Evolutionary conservation across 2,797 vertebrate species (phyloP).

Genomic region (Cyclura pinguis): DNA sequence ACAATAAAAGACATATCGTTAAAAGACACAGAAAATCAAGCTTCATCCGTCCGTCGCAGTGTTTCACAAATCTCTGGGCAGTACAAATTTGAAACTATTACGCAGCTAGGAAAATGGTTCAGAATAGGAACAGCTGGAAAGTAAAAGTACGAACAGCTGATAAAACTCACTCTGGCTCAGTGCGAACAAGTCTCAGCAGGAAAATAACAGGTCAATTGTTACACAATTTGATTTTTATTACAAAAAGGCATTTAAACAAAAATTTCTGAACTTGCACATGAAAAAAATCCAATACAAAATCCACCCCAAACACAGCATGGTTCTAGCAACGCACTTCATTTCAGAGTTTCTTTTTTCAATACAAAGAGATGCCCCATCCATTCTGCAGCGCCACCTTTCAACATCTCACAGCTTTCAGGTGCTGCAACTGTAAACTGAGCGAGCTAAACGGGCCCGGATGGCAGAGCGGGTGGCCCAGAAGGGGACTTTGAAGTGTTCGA

Average conservation of each 20-base stretch:
- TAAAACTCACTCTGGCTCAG: not conserved
- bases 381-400: conserved; percentile 16
- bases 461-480: not conserved
- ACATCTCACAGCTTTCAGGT: not conserved
- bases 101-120: no score
- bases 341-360: not conserved
- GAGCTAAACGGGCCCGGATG: not conserved
- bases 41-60: no score
- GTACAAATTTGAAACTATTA: no score
- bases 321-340: conserved; percentile 62
- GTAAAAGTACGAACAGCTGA: not conserved
- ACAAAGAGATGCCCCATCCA: conserved; percentile 66
- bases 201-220: not conserved
- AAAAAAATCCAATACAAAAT: conserved; percentile 80
- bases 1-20: no score
- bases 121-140: not conserved
- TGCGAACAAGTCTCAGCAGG: not conserved
- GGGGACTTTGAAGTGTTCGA: not conserved
- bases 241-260: conserved; percentile 83
- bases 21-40: no score
- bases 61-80: no score
- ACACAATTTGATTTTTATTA: conserved; percentile 78
- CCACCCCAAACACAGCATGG: conserved; percentile 71
- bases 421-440: not conserved
- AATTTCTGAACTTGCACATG: conserved; percentile 78